A percentile compares a stretch with the other conserved stretches of the same genome.
Conservation (phyloP, 2,888 invertebrate genomes). For the Lasioglossum leucozonium region DNA sequence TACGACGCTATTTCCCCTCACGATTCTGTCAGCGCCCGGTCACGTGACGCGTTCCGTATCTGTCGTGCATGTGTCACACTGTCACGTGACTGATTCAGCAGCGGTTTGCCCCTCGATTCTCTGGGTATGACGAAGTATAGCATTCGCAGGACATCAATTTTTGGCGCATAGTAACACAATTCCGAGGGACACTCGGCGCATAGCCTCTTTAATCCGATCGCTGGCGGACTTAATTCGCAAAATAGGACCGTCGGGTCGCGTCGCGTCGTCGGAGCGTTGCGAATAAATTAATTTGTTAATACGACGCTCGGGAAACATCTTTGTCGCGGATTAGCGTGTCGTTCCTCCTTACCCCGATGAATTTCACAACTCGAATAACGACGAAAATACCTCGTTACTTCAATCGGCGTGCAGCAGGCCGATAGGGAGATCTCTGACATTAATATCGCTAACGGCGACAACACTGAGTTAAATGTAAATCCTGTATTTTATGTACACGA, state of each 20-base stretch:
- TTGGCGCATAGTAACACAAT: not conserved
- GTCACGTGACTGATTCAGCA: no score
- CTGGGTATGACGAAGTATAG: no score
- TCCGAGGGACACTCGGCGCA: not conserved
- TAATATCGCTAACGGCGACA: conserved; percentile 30
- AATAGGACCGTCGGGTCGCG: not conserved
- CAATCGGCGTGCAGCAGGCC: conserved; percentile 14
- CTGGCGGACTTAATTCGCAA: not conserved
- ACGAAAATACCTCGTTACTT: conserved; percentile 40
- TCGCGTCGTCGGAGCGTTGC: no score
- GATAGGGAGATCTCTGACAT: conserved; percentile 33
- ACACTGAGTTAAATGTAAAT: conserved; percentile 43
- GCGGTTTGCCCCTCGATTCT: no score
- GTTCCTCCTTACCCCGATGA: conserved; percentile 3
- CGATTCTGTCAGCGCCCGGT: no score
- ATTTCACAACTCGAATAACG: conserved; percentile 14
- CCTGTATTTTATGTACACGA: conserved; percentile 49
- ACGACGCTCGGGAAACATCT: not conserved
- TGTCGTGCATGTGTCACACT: no score
- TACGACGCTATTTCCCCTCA: no score
- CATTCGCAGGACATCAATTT: no score
- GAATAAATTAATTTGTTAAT: conserved; percentile 5
- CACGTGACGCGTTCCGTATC: no score
- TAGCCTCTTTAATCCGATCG: not conserved
- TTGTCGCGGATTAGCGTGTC: not conserved